Conservation (phyloP, 2,888 invertebrate species). For the Eulithis prunata region DNA sequence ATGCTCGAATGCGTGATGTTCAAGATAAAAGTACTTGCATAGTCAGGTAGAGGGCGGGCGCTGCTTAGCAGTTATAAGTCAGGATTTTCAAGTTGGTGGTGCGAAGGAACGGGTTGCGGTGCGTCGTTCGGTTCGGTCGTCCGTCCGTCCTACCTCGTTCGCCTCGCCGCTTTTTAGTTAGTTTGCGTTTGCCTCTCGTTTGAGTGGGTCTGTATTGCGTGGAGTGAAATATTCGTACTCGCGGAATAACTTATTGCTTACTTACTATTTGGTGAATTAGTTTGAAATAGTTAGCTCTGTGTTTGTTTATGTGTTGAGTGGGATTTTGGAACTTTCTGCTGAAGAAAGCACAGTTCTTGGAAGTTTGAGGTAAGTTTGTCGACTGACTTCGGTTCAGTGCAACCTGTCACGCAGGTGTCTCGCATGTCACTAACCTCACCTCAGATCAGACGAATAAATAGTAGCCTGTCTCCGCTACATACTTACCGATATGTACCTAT, state of each 20-base stretch:
- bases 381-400: constrained; percentile 59
- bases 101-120: too few relatives aligned
- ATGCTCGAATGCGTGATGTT: too few relatives aligned
- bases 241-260: constrained; percentile 72
- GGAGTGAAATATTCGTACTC: constrained; percentile 59
- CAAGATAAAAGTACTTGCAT: background rate
- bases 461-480: background rate
- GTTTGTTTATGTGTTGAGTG: constrained; percentile 54
- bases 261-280: constrained; percentile 58
- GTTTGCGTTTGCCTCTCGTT: constrained; percentile 65
- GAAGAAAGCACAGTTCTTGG: constrained; percentile 48
- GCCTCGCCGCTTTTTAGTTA: constrained; percentile 42
- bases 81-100: too few relatives aligned
- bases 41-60: constrained; percentile 33
- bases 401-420: constrained; percentile 83
- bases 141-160: too few relatives aligned
- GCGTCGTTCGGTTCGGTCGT: too few relatives aligned
- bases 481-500: background rate
- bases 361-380: constrained; percentile 66
- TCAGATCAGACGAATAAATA: constrained; percentile 56
- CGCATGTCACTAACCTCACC: constrained; percentile 74
- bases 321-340: constrained; percentile 46
- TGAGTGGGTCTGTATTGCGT: constrained; percentile 50
- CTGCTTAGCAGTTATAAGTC: background rate
- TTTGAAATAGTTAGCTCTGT: constrained; percentile 57